Percentiles rank a stretch among this genome's conserved stretches.
Conservation (phyloP, 1,140 invertebrate species). For the Hetaerina americana region DNA sequence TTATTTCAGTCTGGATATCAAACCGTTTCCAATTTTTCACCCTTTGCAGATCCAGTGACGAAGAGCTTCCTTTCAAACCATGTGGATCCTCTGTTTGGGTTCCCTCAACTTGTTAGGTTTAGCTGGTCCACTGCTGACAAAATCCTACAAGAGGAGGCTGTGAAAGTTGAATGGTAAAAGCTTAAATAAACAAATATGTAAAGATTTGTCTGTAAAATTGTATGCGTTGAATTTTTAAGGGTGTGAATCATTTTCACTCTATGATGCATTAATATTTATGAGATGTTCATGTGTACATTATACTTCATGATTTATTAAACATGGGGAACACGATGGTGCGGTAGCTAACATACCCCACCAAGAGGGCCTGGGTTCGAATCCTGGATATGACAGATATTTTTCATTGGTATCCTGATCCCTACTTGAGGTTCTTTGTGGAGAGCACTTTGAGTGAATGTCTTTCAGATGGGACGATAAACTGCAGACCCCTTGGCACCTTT, state of each 20-base stretch:
- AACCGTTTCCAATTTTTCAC: no score
- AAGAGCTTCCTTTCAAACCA: slow-evolving; percentile 78
- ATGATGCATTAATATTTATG: not conserved
- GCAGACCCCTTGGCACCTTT: no score
- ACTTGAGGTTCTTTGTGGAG: no score
- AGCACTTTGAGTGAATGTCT: no score
- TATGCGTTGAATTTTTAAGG: not conserved
- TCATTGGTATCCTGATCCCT: no score
- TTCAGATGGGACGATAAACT: no score
- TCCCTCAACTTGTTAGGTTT: slow-evolving; percentile 86
- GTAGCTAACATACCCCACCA: no score
- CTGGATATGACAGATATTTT: no score
- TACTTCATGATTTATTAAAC: no score
- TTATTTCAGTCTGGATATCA: no score
- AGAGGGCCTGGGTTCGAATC: no score
- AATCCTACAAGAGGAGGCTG: slow-evolving; percentile 56
- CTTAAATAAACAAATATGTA: not conserved
- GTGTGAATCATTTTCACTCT: not conserved
- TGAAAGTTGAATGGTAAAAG: slow-evolving; percentile 54
- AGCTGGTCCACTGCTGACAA: slow-evolving; percentile 92
- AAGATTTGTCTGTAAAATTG: not conserved
- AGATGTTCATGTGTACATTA: not conserved
- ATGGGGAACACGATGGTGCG: no score
- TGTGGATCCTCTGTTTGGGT: slow-evolving; percentile 89
- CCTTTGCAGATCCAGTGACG: slow-evolving; percentile 89